These are phyloP conservation scores for Salmo trutta DNA, from an alignment of 2,797 vertebrate species.

Conservation along the genomic window DNA sequence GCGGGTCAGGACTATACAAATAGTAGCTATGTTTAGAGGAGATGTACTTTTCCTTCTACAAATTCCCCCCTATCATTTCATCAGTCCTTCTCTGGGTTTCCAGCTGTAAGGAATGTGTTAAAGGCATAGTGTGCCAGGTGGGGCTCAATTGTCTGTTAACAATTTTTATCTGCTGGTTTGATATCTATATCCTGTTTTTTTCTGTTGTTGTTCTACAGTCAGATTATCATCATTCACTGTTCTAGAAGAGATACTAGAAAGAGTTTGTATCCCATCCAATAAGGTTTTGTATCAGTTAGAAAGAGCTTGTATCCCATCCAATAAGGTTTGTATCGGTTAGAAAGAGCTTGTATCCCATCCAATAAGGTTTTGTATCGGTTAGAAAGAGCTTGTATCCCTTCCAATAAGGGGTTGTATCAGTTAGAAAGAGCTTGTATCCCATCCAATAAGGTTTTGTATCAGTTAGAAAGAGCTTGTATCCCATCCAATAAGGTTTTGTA, in stretches of 20 bases:
- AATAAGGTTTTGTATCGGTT: too few relatives aligned
- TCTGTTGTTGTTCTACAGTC: not conserved
- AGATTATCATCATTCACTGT: not conserved
- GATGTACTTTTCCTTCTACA: not conserved
- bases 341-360: too few relatives aligned
- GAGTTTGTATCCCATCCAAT: too few relatives aligned
- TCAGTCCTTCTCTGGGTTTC: not conserved
- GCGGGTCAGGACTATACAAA: not conserved
- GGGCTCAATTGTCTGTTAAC: not conserved
- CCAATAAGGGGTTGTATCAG: too few relatives aligned
- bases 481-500: too few relatives aligned
- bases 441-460: too few relatives aligned
- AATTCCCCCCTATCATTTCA: not conserved
- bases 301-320: too few relatives aligned
- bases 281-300: too few relatives aligned
- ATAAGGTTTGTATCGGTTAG: too few relatives aligned
- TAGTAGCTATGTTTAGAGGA: not conserved
- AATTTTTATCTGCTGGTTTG: constrained; percentile 7
- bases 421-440: too few relatives aligned
- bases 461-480: too few relatives aligned
- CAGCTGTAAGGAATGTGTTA: not conserved
- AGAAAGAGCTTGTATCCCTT: too few relatives aligned
- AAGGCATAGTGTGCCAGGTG: not conserved
- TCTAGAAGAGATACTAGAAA: not conserved
- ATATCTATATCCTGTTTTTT: not conserved